Evolutionary conservation across 1,140 invertebrate species (phyloP).

Genomic region (Drosophila truncata): DNA sequence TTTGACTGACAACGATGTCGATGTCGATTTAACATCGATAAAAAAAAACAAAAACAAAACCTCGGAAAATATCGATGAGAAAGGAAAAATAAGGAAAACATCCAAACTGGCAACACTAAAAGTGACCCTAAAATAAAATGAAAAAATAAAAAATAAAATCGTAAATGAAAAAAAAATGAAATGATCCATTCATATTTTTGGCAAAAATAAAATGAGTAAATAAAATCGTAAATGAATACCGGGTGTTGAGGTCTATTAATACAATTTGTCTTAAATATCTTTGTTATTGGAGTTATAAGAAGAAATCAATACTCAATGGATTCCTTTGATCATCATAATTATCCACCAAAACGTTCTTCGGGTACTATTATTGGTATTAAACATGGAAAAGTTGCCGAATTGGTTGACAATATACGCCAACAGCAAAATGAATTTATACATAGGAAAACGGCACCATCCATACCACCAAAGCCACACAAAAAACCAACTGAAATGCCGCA

Average conservation of each 20-base stretch:
- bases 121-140: too few relatives aligned
- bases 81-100: too few relatives aligned
- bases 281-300: background rate
- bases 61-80: too few relatives aligned
- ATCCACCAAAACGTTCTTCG: background rate
- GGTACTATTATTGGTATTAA: constrained; percentile 14
- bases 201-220: background rate
- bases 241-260: background rate
- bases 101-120: too few relatives aligned
- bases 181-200: background rate
- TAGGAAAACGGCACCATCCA: constrained; percentile 36
- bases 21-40: too few relatives aligned
- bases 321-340: constrained; percentile 22
- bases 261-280: background rate
- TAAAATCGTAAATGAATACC: background rate
- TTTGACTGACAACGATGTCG: too few relatives aligned
- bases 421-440: constrained; percentile 4
- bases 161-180: background rate
- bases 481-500: constrained; percentile 53
- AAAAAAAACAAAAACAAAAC: too few relatives aligned
- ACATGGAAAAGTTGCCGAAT: constrained; percentile 53
- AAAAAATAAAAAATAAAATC: too few relatives aligned
- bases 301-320: constrained; percentile 11
- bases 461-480: constrained; percentile 59
- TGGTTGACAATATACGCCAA: constrained; percentile 54